These are phyloP conservation scores for Echinops telfairi DNA, from an alignment of 2,113 vertebrate genomes.

Conservation along the genomic window DNA sequence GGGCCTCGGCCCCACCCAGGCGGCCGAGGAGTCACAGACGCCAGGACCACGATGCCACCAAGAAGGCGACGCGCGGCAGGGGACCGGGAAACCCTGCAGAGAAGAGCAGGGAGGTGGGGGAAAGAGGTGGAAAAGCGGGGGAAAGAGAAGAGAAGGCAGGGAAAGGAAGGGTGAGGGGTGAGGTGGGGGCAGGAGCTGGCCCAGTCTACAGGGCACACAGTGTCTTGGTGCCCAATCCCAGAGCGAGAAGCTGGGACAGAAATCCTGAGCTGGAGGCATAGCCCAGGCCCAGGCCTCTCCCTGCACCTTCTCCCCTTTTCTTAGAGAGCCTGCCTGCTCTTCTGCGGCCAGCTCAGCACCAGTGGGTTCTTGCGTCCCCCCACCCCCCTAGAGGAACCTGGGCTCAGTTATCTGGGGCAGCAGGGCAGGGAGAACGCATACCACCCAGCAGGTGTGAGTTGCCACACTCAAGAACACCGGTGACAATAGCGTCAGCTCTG, in stretches of 20 bases:
- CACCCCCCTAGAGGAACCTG: background rate
- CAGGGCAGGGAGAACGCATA: background rate
- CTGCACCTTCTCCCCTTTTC: background rate
- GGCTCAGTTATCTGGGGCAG: background rate
- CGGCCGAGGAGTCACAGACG: background rate
- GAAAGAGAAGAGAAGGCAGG: background rate
- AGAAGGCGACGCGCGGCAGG: background rate
- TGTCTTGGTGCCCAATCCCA: rapidly evolving
- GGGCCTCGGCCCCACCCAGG: background rate
- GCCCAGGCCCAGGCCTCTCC: rapidly evolving
- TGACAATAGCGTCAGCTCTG: too few species aligned
- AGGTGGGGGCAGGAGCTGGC: too few species aligned
- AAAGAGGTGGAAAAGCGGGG: background rate
- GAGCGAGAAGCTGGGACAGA: too few species aligned
- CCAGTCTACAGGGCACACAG: background rate
- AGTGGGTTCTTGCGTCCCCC: too few species aligned
- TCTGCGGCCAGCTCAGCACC: too few species aligned
- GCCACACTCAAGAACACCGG: background rate
- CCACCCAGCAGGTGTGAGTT: background rate
- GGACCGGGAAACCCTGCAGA: background rate
- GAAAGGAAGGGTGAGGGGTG: too few species aligned
- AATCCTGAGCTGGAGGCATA: background rate
- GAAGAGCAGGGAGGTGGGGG: background rate
- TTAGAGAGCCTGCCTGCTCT: background rate
- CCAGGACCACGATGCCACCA: background rate